These are phyloP conservation scores for Tenthredo amoena DNA, from an alignment of 2,888 invertebrate species.

Conservation along the genomic window DNA sequence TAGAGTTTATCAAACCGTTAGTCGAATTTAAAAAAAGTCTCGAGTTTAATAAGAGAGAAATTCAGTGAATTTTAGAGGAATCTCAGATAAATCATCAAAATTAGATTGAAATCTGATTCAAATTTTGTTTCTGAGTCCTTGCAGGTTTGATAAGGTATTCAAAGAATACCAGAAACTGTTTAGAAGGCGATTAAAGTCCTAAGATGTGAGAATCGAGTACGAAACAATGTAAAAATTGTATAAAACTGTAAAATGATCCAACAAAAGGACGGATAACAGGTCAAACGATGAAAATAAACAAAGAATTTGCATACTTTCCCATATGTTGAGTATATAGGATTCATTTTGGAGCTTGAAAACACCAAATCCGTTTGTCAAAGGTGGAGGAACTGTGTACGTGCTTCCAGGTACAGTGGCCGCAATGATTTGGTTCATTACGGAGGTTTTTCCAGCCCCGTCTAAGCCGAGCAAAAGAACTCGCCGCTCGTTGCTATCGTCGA, in stretches of 20 bases:
- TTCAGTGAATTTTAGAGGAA: background rate
- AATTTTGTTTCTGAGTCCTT: background rate
- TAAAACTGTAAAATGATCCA: too few species aligned
- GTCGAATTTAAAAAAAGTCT: too few species aligned
- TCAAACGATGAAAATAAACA: background rate
- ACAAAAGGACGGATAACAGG: too few species aligned
- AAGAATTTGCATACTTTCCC: conserved; percentile 72
- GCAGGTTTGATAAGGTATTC: too few species aligned
- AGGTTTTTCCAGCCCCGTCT: conserved; percentile 76
- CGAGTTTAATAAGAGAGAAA: background rate
- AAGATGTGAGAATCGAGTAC: too few species aligned
- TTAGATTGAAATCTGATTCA: background rate
- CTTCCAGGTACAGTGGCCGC: conserved; percentile 64
- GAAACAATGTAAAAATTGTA: too few species aligned
- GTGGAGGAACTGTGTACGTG: conserved; percentile 66
- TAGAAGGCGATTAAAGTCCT: too few species aligned
- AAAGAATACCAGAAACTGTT: too few species aligned
- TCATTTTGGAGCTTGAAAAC: conserved; percentile 72
- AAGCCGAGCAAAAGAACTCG: conserved; percentile 75
- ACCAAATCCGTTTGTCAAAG: conserved; percentile 73
- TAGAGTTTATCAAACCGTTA: too few species aligned
- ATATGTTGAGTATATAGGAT: conserved; percentile 71
- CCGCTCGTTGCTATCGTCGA: conserved; percentile 75
- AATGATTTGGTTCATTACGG: conserved; percentile 74
- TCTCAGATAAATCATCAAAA: background rate